Conservation (phyloP, 2,888 invertebrate genomes). For the Clanis bilineata region DNA sequence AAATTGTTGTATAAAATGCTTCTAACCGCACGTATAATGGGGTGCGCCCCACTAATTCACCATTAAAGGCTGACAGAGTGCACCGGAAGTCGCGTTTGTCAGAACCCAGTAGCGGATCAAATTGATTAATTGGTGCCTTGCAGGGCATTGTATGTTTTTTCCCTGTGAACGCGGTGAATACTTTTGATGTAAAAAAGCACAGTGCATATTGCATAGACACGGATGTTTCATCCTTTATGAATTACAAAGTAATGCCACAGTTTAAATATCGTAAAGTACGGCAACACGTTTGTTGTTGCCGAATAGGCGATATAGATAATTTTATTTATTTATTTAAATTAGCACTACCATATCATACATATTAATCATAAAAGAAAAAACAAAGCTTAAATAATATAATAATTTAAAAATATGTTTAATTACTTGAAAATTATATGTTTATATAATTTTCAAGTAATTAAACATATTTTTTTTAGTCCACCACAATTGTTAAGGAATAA, state of each 20-base stretch:
- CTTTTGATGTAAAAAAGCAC: background rate
- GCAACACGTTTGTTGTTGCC: background rate
- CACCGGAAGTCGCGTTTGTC: conserved; percentile 28
- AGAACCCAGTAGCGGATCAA: conserved; percentile 9
- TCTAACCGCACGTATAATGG: conserved; percentile 21
- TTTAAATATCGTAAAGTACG: background rate
- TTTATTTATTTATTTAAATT: no score
- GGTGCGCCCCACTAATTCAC: conserved; percentile 26
- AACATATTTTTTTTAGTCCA: no score
- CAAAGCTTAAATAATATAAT: no score
- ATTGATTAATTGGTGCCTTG: conserved; percentile 8
- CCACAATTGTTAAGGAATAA: no score
- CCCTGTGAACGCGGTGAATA: background rate
- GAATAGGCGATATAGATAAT: background rate
- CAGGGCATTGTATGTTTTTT: background rate
- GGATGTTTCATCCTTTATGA: background rate
- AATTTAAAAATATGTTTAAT: no score
- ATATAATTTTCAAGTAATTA: no score
- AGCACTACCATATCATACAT: no score
- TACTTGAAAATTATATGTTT: no score
- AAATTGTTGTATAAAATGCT: background rate
- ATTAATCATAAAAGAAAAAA: no score
- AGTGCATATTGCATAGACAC: background rate
- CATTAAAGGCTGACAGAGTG: conserved; percentile 21
- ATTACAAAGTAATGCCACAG: background rate